Base-by-base conservation (phyloP, 2,113 vertebrate genomes). In the Carlito syrichta region DNA sequence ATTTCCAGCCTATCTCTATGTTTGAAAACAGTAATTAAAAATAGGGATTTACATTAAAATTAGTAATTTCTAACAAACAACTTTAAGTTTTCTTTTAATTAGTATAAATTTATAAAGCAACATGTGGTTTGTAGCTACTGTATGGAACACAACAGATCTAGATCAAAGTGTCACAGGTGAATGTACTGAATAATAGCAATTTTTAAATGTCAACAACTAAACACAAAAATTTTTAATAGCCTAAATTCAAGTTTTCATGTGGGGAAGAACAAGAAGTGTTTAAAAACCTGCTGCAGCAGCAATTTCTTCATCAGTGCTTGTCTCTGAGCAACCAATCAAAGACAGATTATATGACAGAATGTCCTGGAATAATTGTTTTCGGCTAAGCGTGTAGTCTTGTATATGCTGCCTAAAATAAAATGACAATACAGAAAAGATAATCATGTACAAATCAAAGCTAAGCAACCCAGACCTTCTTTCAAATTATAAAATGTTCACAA, bases 341-440 rank as follows among this genome's bases (percentile, higher is more conserved):
- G 99, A 98, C 90, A 99, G 98, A 92, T 99, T 99, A 97, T 99
- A 99, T 20, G 99, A 99, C 84, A 99, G 98, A 96, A 99, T 98
- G 82, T 99, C 99, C 97, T 99, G 99, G 98, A 99, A 99, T 11
- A 99, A 98, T 95, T 99, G 99, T 94, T 99, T 99, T 93, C 99
- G 99, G 27, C 94, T 99, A 89, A 99, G 98, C 50, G 99, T 99
- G 97, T 99, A 99, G 97, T 99, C 99, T 94, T 99, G 99, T 99
- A 99, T 99, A 98, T 99, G 99, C 97, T 99, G 99, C 99, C 99
- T 99, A 98, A 94, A 98, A 89, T 35, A 96, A 96, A 96, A 97
- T 60, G 48, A 91, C 88, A 97, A 11, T 58, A 95, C 27, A 92
- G 50, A 79, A 97, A 97, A 98, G 71, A 95, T 74, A 84, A 85